Percentiles rank a stretch among this genome's conserved stretches.
These are phyloP conservation scores for Ennomos quercinarius DNA, from an alignment of 2,888 invertebrate genomes.

Conservation along the genomic window DNA sequence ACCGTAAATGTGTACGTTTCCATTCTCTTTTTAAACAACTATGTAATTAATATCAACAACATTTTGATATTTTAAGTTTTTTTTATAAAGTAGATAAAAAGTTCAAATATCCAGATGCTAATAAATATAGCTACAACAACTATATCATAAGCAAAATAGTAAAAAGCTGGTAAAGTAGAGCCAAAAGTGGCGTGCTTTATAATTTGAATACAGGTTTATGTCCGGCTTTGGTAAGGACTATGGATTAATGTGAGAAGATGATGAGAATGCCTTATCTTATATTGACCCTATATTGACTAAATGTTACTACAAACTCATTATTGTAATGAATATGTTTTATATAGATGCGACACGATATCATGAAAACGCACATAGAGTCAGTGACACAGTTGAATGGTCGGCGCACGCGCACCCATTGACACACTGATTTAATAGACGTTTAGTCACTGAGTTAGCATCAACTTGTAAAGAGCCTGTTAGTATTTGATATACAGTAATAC, in stretches of 20 bases:
- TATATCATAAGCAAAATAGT: too few relatives aligned
- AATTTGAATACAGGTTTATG: too few relatives aligned
- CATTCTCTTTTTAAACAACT: neutral
- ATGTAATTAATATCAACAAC: neutral
- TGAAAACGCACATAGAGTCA: conserved; percentile 26
- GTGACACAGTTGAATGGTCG: conserved; percentile 37
- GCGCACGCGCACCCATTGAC: conserved; percentile 41
- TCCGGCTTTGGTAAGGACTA: too few relatives aligned
- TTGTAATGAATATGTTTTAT: neutral
- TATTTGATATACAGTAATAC: conserved; percentile 28
- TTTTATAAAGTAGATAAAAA: too few relatives aligned
- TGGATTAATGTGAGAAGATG: too few relatives aligned
- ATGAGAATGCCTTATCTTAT: too few relatives aligned
- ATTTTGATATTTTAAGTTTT: neutral
- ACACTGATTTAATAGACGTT: conserved; percentile 38
- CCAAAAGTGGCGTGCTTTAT: too few relatives aligned
- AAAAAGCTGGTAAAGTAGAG: too few relatives aligned
- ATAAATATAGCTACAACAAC: too few relatives aligned
- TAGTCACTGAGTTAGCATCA: conserved; percentile 31
- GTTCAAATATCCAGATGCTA: too few relatives aligned
- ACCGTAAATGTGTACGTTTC: conserved; percentile 13
- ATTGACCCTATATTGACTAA: too few relatives aligned
- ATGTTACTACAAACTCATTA: neutral
- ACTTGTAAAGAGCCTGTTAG: conserved; percentile 23
- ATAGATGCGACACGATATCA: neutral